Evolutionary conservation across 1,140 invertebrate genomes (phyloP), one percentile per base, ranked within the genome.

Genomic region (Adoxophyes honmai): DNA sequence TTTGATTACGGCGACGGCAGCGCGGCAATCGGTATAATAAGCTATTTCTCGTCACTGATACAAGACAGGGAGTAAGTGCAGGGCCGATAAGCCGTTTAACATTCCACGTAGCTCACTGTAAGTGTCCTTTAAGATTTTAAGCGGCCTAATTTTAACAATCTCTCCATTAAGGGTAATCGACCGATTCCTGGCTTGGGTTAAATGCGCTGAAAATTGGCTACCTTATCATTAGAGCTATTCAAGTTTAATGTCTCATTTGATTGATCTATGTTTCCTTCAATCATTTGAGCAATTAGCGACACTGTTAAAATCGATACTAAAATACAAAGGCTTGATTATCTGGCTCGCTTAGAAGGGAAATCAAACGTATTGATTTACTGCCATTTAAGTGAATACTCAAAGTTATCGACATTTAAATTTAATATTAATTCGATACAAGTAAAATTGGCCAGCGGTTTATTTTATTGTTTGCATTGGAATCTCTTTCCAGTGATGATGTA

Each of bases 1-100:
- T 66, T 67, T 72, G 70, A 73, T 60, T 69, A 64, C 59, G 59
- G 67, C 68, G 64, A 66, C 60, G 60, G 57, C 54, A 67, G 60
- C 55, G 48, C 53, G 59, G 62, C 52, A 48, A 28, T 28, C 21
- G 21, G 6, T 28, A 6, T 28, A 28, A 28, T 28, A 2, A 28
- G 21, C 21, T 28, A 28, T 28, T 28, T 28, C 21, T 28, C 2
- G 6, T 2, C 2, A 28, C 21, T 3, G 21, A 28, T 28, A 28
- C 21, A 28, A n/a, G n/a, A 2, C 21, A 2, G 21, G 2, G 6
- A 28, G 21, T 28, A 28, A n/a, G n/a, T n/a, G 21, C 21, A 28
- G 21, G 21, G 21, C 6, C 6, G 21, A 28, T 28, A 28, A n/a
- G 3, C 4, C 42, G 42, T 21, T 48, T 48, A 33, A 11, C 42